These are phyloP conservation scores for Ametastegia equiseti DNA, from an alignment of 2,888 invertebrate genomes.

Conservation along the genomic window DNA sequence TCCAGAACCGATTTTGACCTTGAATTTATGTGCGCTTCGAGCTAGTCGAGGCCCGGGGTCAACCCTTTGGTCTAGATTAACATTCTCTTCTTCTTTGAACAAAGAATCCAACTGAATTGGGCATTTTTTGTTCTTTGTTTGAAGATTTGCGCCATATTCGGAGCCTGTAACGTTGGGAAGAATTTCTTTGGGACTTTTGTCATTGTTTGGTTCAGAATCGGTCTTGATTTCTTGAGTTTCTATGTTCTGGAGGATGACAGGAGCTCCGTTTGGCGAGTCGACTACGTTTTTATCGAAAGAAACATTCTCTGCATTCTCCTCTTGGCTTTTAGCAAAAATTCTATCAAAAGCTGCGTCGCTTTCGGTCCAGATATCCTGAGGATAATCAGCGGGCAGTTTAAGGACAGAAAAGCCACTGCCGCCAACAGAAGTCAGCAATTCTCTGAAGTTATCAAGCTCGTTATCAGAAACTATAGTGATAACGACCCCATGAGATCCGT, in stretches of 20 bases:
- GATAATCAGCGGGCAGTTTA: slow-evolving; percentile 74
- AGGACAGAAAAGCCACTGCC: slow-evolving; percentile 77
- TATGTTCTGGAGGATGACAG: slow-evolving; percentile 10
- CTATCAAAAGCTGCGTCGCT: slow-evolving; percentile 63
- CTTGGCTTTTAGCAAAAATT: slow-evolving; percentile 55
- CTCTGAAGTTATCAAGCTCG: slow-evolving; percentile 80
- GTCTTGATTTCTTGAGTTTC: neutral
- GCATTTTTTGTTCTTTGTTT: neutral
- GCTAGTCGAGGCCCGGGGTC: neutral
- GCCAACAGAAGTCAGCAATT: slow-evolving; percentile 79
- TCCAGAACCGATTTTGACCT: slow-evolving; percentile 46
- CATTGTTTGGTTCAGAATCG: neutral
- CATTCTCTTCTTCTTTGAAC: neutral
- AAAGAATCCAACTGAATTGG: slow-evolving; percentile 3
- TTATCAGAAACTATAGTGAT: slow-evolving; percentile 85
- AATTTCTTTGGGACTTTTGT: neutral
- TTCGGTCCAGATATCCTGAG: slow-evolving; percentile 67
- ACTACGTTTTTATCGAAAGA: slow-evolving; percentile 15
- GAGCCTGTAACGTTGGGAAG: neutral
- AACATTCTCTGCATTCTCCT: slow-evolving; percentile 45
- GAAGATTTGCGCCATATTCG: neutral
- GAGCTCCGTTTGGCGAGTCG: slow-evolving; percentile 52
- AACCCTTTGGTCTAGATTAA: neutral
- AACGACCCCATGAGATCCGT: slow-evolving; percentile 90
- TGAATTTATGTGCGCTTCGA: slow-evolving; percentile 55